phyloP scores from a whole-genome alignment of 1,140 invertebrate genomes.

The Musca vetustissima region DNA sequence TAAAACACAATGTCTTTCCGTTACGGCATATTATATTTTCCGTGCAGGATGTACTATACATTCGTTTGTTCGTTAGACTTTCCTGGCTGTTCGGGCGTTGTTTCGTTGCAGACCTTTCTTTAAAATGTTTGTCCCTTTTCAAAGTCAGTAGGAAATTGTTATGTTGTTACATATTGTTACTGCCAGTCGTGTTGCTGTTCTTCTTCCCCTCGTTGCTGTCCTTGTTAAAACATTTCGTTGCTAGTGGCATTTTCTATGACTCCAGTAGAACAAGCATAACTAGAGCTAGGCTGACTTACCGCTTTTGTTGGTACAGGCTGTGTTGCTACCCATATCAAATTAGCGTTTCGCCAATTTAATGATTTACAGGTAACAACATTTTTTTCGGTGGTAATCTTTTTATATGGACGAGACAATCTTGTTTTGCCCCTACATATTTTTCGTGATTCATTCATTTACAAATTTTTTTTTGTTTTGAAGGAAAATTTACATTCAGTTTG shows the following conservation, averaged over 20 bases:
- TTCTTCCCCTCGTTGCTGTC: not conserved
- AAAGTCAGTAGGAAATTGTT: not conserved
- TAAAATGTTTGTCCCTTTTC: not conserved
- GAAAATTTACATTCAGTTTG: too few relatives aligned
- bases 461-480: too few relatives aligned
- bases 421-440: too few relatives aligned
- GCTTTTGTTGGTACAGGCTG: not conserved
- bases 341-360: constrained; percentile 19
- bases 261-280: not conserved
- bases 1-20: constrained; percentile 7
- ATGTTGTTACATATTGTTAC: constrained; percentile 21
- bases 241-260: not conserved
- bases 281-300: not conserved
- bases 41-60: not conserved
- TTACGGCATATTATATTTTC: constrained; percentile 12
- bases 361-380: not conserved
- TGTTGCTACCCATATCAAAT: constrained; percentile 13
- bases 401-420: too few relatives aligned
- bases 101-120: not conserved
- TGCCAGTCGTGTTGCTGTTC: not conserved
- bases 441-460: too few relatives aligned
- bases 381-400: not conserved
- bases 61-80: not conserved
- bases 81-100: not conserved
- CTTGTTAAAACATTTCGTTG: not conserved